Evolutionary conservation across 2,888 invertebrate species (phyloP), one percentile per base, ranked within the genome.

Genomic region (Tiliacea citrago): DNA sequence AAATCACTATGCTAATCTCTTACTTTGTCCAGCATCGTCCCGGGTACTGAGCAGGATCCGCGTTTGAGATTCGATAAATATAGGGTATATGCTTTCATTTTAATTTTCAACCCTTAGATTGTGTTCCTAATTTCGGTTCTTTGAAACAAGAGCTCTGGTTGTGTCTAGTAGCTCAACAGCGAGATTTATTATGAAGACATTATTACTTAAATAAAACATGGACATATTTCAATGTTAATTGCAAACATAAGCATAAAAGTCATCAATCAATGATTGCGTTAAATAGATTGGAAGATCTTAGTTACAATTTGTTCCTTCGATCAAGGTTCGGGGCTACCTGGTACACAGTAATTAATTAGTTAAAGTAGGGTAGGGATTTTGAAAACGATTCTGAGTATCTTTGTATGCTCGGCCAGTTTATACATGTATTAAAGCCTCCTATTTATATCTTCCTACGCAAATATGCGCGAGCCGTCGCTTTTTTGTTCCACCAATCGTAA

Each of bases 331-430:
- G 81, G 77, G 80, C 55, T 75, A 84, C 77, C 77, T 84, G 81
- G 82, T 84, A 85, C 80, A 82, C 86, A 88, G 81, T 86, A 86
- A 88, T 89, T 89, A 88, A 89, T 88, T 87, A 87, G 79, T 86
- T 84, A 85, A 87, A 87, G 87, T 87, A 82, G 87, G 86, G 86
- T 86, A 88, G 74, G 77, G 85, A 84, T 89, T 90, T 85, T 81
- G 82, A 81, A 83, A 81, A 81, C 81, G 81, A 88, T 89, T 88
- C 82, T 79, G 85, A 86, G 79, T 78, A 83, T 68, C 70, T 85
- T 86, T 89, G 86, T 86, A 73, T 83, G 70, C 69, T 78, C 45
- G 69, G 72, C 73, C 77, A 81, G 77, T 77, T 83, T 80, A 78
- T 71, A 83, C 69, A 58, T 68, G 47, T 74, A 69, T 84, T 79